phyloP scores from a whole-genome alignment of 1,140 invertebrate genomes.

The Coenobita brevimanus region DNA sequence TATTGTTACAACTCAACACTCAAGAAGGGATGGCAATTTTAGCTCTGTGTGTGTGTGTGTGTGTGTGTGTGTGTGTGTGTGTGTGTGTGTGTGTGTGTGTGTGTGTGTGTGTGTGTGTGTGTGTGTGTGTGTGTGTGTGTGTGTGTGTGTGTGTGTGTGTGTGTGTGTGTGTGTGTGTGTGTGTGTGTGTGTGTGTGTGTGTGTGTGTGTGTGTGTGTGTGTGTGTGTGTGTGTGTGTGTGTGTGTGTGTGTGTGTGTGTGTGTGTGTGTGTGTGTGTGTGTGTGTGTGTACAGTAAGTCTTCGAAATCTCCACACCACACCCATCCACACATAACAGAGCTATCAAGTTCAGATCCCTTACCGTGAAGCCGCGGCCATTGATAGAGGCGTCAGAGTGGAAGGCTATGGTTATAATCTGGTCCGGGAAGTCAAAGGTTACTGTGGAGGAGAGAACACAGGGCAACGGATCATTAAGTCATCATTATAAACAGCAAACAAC shows the following conservation, averaged over 20 bases:
- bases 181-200: background rate
- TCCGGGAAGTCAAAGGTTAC: conserved; percentile 35
- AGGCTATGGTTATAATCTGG: background rate
- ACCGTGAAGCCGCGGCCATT: conserved; percentile 30
- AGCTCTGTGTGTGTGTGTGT: too few relatives aligned
- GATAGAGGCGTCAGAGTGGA: conserved; percentile 16
- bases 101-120: background rate
- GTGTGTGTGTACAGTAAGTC: conserved; percentile 5
- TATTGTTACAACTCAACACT: too few relatives aligned
- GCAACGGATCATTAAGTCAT: too few relatives aligned
- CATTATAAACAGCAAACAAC: too few relatives aligned
- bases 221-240: background rate
- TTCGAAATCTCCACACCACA: background rate
- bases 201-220: background rate
- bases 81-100: background rate
- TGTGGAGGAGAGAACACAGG: background rate
- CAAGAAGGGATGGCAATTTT: too few relatives aligned
- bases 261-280: conserved; percentile 27
- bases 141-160: background rate
- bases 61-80: too few relatives aligned
- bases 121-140: background rate
- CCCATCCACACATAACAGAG: too few relatives aligned
- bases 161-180: background rate
- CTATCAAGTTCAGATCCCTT: background rate
- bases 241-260: conserved; percentile 14